Evolutionary conservation across 2,888 invertebrate species (phyloP).

Genomic region (Ophion obscuratus): DNA sequence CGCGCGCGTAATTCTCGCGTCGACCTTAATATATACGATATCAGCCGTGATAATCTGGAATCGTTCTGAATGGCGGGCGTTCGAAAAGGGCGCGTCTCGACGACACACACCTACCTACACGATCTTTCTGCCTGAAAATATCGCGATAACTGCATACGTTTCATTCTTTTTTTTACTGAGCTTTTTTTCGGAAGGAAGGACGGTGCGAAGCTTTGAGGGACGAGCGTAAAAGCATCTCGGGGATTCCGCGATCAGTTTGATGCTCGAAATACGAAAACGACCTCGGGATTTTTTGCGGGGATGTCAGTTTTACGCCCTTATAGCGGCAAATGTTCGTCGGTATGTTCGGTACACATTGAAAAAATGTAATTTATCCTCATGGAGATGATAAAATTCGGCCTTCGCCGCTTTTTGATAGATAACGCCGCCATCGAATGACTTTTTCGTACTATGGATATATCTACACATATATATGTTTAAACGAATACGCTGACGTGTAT

Average conservation of each 20-base stretch:
- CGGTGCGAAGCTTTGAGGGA: not conserved
- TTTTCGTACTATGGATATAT: not conserved
- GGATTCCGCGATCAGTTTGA: not conserved
- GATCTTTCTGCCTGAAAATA: constrained; percentile 1
- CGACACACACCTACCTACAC: constrained; percentile 4
- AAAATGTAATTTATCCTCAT: constrained; percentile 32
- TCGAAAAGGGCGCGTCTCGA: constrained; percentile 41
- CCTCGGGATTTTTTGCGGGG: not conserved
- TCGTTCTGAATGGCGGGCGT: not conserved
- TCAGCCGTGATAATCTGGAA: constrained; percentile 58
- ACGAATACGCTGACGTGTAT: not conserved
- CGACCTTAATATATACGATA: constrained; percentile 47
- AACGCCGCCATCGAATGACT: constrained; percentile 16
- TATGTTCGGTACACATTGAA: not conserved
- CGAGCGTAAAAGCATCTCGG: constrained; percentile 5
- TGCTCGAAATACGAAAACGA: not conserved
- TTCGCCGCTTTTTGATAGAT: constrained; percentile 26
- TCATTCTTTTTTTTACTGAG: not conserved
- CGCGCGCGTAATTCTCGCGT: constrained; percentile 28
- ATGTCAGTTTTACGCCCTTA: not conserved
- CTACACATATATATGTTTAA: not conserved
- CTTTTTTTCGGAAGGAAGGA: too few species aligned
- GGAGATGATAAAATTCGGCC: constrained; percentile 28
- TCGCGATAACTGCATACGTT: constrained; percentile 6
- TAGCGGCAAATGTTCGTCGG: not conserved